Base-by-base conservation (phyloP, 2,888 invertebrate genomes). In the Bembecia ichneumoniformis region DNA sequence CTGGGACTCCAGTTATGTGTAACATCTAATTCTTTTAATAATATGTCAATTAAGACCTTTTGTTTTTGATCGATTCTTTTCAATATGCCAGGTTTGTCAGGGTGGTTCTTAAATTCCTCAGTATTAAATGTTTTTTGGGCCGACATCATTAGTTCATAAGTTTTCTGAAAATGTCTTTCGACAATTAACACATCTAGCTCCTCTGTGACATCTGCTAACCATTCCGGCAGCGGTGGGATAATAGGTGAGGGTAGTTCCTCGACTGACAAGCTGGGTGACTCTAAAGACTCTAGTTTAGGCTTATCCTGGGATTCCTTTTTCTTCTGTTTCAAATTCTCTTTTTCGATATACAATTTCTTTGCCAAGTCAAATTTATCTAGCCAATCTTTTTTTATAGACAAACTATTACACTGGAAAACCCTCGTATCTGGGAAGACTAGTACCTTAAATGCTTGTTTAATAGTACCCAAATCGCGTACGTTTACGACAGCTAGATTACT, bases 151-250 rank as follows among this genome's bases (percentile, higher is more conserved):
- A 97, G 84, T 56, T 91, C 90, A 57, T 96, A 93, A 1, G 97
- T 97, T 68, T 95, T 96, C 74, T 97, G 96, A 70, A 98, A 98
- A 77, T 98, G 96, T 62, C 98, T 90, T 78, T 98, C 97, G 0
- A 98, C 98, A 58, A 98, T 95, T 62, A 94, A 91, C 11, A 98
- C 97, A 86, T 99, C 97, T 49, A 99, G 86, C 77, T 98, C 98
- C 74, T 98, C 98, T 1, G 96, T 93, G 3, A 96, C 92, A 76
- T 98, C 97, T 51, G 92, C 80, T 49, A 98, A 79, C 98, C 98
- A 98, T 67, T 96, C 96, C 0, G 96, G 95, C 45, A 88, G 56
- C 3, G 77, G 71, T 28, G 75, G 58, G 40, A 79, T 63, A 58
- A 82, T 82, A 9, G 82, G 83, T 35, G 83, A 82, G 17, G 73